phyloP scores from a whole-genome alignment of 2,113 vertebrate genomes.

The Xenotilapia caudafasciata region DNA sequence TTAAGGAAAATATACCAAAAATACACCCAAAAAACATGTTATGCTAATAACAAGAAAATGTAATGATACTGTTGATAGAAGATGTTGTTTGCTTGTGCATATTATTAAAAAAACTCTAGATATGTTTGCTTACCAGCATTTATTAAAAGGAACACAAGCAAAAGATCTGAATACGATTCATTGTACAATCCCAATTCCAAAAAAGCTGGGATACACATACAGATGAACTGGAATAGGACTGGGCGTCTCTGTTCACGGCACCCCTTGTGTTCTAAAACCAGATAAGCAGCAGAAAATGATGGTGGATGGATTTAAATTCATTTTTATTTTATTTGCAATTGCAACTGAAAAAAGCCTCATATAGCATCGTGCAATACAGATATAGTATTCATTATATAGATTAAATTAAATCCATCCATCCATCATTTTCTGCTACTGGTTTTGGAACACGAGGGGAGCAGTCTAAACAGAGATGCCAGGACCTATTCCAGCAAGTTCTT shows the following conservation, averaged over 20 bases:
- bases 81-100: neutral
- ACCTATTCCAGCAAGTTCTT: neutral
- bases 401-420: neutral
- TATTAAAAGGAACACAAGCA: neutral
- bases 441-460: neutral
- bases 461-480: neutral
- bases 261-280: neutral
- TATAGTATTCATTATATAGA: neutral
- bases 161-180: neutral
- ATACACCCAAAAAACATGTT: neutral
- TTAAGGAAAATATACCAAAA: neutral
- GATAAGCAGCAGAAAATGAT: neutral
- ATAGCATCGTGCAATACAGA: neutral
- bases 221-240: neutral
- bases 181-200: neutral
- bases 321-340: neutral
- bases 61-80: neutral
- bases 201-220: neutral
- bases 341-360: neutral
- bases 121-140: neutral
- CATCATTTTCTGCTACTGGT: neutral
- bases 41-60: neutral
- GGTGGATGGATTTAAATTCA: neutral
- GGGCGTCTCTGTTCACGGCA: neutral
- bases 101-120: neutral